Conservation (phyloP, 1,140 invertebrate species). For the Dermatophagoides farinae region DNA sequence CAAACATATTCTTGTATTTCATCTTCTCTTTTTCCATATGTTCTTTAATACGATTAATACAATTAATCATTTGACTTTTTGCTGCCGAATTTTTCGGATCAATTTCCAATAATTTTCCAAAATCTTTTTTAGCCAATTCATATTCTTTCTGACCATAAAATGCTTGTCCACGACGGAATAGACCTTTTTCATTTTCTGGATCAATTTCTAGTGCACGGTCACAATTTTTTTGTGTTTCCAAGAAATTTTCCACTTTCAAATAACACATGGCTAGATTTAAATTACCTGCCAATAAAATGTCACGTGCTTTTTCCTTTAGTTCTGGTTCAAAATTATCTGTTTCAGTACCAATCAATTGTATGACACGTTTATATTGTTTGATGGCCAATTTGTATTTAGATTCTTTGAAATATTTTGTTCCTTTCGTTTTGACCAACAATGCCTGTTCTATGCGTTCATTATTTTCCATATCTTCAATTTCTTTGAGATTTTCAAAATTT, state of each 20-base stretch:
- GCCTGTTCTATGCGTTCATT: constrained; percentile 58
- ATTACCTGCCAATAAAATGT: constrained; percentile 44
- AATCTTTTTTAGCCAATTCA: constrained; percentile 53
- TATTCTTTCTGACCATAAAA: constrained; percentile 50
- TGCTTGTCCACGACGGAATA: constrained; percentile 66
- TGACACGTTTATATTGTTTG: constrained; percentile 64
- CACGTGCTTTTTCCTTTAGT: not conserved
- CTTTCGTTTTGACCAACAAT: constrained; percentile 65
- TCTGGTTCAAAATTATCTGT: constrained; percentile 1
- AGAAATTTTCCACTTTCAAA: constrained; percentile 52
- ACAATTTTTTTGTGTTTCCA: constrained; percentile 45
- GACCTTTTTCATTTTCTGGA: constrained; percentile 60
- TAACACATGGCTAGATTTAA: constrained; percentile 68
- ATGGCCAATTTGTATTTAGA: constrained; percentile 55
- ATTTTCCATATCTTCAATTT: constrained; percentile 56
- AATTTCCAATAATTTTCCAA: constrained; percentile 43
- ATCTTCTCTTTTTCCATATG: constrained; percentile 61
- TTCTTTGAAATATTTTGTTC: constrained; percentile 63
- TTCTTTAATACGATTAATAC: constrained; percentile 49
- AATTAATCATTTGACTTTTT: constrained; percentile 46
- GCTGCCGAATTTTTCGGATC: constrained; percentile 68
- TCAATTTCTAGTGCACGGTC: constrained; percentile 52
- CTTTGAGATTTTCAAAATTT: constrained; percentile 34
- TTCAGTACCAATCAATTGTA: constrained; percentile 25
- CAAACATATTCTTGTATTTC: constrained; percentile 82